Evolutionary conservation across 1,140 invertebrate genomes (phyloP).

Genomic region (Physella acuta): DNA sequence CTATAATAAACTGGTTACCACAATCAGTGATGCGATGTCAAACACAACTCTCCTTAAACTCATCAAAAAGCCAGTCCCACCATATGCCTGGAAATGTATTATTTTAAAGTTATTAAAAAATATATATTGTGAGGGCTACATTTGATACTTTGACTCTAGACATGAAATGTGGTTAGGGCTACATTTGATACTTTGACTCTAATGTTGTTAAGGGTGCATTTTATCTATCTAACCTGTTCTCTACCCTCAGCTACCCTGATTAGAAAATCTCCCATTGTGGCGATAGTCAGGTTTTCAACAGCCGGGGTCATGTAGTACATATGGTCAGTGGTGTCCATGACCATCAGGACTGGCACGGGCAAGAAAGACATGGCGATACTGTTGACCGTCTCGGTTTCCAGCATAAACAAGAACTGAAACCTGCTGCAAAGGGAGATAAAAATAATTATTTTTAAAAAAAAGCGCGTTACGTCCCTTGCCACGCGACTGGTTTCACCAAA

Average conservation of each 20-base stretch:
- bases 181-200: not conserved
- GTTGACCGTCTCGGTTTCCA: constrained; percentile 50
- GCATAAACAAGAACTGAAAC: constrained; percentile 58
- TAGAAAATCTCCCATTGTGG: constrained; percentile 39
- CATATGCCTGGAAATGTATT: constrained; percentile 45
- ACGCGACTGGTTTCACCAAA: not conserved
- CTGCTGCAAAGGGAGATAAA: constrained; percentile 20
- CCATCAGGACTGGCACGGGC: constrained; percentile 41
- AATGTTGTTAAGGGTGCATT: not conserved
- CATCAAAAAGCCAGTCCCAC: constrained; percentile 53
- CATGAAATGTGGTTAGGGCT: not conserved
- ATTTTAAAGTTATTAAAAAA: not conserved
- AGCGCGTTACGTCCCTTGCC: not conserved
- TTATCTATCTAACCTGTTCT: constrained; percentile 43
- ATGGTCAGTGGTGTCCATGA: constrained; percentile 48
- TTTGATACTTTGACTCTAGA: not conserved
- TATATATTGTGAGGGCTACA: not conserved
- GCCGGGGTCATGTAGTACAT: constrained; percentile 43
- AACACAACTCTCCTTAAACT: constrained; percentile 48
- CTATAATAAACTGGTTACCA: too few species aligned
- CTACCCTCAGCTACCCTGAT: constrained; percentile 39
- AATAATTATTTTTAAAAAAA: not conserved
- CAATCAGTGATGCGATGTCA: constrained; percentile 49
- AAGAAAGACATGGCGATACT: constrained; percentile 53
- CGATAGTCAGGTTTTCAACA: constrained; percentile 39